Evolutionary conservation across 35 echinoderm and acorn worm genomes (phyloP), one percentile per base, ranked within the genome.

Genomic region (Holothuria glaberrima): DNA sequence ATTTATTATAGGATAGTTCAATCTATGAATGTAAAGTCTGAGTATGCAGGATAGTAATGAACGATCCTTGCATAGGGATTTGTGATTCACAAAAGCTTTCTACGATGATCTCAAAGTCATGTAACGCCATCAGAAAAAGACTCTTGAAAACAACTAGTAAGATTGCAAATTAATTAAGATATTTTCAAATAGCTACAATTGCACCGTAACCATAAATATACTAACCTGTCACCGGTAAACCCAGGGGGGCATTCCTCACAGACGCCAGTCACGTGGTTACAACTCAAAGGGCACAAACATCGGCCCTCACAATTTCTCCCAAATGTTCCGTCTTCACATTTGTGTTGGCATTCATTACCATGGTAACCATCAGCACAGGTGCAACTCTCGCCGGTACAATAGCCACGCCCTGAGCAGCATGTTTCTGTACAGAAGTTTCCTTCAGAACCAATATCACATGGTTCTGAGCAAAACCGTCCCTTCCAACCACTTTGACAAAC

Each of bases 251-350:
- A 75, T 0, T 10, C 46, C 21, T 33, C 24, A 75, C 71, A 75
- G n/a, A 75, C 71, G 46, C 71, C 71, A 20, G 71, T 75, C n/a
- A 75, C 33, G 71, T 75, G 71, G 33, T 75, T 12, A 24, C 71
- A 75, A 19, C 36, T 7, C 2, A 41, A 75, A 44, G 20, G 32
- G 46, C 71, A 75, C 46, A 24, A 12, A 30, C 71, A 75, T 34
- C 46, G 17, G 10, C 18, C 18, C 18, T 75, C 33, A 24, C 71
- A 75, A 75, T 75, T 44, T 41, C 71, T 36, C 12, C 71, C 71
- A 41, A 44, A 75, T 41, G 35, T 75, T 30, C 71, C 71, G 0
- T 75, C 34, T 41, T 75, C 34, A 41, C 71, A 75, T 75, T 36
- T 36, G 18, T 16, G 7, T 75, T 75, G 31, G 18, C 71, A 75